These are phyloP conservation scores for Nothura maculosa DNA, from an alignment of 2,797 vertebrate species.

Conservation along the genomic window DNA sequence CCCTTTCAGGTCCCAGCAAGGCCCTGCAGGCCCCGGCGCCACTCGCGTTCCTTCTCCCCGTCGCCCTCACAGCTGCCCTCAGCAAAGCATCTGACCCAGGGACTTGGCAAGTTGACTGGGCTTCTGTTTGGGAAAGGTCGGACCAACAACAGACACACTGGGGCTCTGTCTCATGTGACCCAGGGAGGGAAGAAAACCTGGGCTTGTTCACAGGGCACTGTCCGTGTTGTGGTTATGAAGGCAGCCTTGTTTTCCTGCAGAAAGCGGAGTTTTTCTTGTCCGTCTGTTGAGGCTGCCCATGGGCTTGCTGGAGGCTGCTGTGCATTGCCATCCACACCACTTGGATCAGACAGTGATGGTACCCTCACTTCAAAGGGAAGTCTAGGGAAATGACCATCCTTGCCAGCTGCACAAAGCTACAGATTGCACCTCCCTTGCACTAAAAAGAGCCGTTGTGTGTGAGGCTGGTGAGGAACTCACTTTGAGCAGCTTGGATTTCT, in stretches of 20 bases:
- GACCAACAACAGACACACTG: neutral
- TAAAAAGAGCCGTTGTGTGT: constrained; percentile 26
- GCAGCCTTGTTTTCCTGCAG: neutral
- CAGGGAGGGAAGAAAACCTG: constrained; percentile 3
- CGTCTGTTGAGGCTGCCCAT: neutral
- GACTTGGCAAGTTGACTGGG: neutral
- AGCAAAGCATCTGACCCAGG: neutral
- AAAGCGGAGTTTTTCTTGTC: neutral
- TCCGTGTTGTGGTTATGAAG: neutral
- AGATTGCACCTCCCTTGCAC: constrained; percentile 10
- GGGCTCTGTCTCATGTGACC: neutral
- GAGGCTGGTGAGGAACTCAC: neutral
- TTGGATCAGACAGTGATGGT: neutral
- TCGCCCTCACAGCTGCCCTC: neutral
- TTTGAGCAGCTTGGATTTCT: constrained; percentile 39
- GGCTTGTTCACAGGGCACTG: neutral
- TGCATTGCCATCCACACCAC: neutral
- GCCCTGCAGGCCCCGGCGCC: neutral
- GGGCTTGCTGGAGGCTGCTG: neutral
- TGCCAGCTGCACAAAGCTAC: neutral
- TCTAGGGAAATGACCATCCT: neutral
- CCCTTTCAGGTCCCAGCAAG: too few species aligned
- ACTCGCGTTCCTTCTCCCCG: neutral
- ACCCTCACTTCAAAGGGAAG: neutral
- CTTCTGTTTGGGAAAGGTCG: constrained; percentile 43